Evolutionary conservation across 2,888 invertebrate species (phyloP).

Genomic region (Girardia tigrina): DNA sequence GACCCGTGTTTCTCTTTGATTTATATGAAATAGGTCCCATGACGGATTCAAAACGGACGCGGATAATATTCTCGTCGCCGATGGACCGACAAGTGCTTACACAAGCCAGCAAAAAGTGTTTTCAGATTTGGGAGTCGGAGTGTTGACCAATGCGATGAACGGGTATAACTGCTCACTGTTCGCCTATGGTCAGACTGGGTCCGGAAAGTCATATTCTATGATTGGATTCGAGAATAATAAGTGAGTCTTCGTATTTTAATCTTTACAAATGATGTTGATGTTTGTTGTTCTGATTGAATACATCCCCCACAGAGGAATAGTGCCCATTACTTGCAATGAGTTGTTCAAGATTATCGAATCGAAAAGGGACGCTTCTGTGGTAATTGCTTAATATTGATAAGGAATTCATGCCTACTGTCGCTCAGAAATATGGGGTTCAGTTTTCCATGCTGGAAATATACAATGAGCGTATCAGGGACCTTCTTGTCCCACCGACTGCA

Average conservation of each 20-base stretch:
- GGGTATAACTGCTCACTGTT: constrained; percentile 51
- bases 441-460: constrained; percentile 49
- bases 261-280: background rate
- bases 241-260: constrained; percentile 39
- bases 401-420: background rate
- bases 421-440: constrained; percentile 40
- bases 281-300: no score
- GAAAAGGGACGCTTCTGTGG: constrained; percentile 37
- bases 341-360: constrained; percentile 43
- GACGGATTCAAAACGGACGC: constrained; percentile 44
- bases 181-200: constrained; percentile 51
- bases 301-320: constrained; percentile 42
- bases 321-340: constrained; percentile 44
- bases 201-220: constrained; percentile 51
- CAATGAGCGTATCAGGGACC: constrained; percentile 48
- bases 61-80: constrained; percentile 43
- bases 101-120: constrained; percentile 49
- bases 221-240: constrained; percentile 48
- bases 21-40: constrained; percentile 52
- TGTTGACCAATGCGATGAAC: constrained; percentile 50
- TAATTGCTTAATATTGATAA: background rate
- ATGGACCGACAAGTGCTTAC: constrained; percentile 41
- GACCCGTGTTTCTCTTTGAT: no score
- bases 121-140: constrained; percentile 48
- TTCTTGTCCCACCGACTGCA: constrained; percentile 42